A percentile compares a stretch with the other conserved stretches of the same genome.
Conservation (phyloP, 2,888 invertebrate genomes). For the Spodoptera exigua region DNA sequence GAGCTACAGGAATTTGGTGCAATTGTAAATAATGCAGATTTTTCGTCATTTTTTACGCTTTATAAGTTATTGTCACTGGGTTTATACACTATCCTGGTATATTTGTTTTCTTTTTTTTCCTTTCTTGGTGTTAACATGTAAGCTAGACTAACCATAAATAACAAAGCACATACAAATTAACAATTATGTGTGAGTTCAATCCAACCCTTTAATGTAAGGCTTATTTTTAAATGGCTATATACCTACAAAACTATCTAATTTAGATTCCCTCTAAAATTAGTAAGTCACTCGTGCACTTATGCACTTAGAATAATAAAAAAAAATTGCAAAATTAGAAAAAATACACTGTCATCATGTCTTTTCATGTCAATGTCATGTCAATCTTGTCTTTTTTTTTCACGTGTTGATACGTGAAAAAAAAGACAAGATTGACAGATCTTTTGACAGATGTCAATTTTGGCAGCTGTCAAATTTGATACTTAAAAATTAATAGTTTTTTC, state of each 20-base stretch:
- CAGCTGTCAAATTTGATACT: background rate
- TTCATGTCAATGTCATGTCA: too few species aligned
- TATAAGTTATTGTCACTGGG: slow-evolving; percentile 29
- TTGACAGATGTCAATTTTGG: too few species aligned
- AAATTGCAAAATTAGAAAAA: too few species aligned
- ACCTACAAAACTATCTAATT: too few species aligned
- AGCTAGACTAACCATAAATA: too few species aligned
- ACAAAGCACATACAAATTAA: background rate
- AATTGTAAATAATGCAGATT: slow-evolving; percentile 38
- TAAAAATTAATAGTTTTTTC: slow-evolving; percentile 1
- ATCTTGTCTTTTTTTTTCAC: too few species aligned
- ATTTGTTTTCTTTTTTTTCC: background rate
- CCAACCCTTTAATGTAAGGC: too few species aligned
- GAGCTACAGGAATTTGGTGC: slow-evolving; percentile 17
- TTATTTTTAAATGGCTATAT: too few species aligned
- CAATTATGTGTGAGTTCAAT: background rate
- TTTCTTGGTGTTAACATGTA: too few species aligned
- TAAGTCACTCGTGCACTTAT: slow-evolving; percentile 1
- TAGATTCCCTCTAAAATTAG: background rate
- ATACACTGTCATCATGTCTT: too few species aligned
- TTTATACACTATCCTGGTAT: slow-evolving; percentile 10
- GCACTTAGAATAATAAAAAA: background rate
- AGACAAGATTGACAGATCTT: background rate
- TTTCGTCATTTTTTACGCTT: slow-evolving; percentile 35
- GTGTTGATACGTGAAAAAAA: background rate